Evolutionary conservation across 1,140 invertebrate genomes (phyloP), one percentile per base, ranked within the genome.

Genomic region (Neotoxoptera formosana): DNA sequence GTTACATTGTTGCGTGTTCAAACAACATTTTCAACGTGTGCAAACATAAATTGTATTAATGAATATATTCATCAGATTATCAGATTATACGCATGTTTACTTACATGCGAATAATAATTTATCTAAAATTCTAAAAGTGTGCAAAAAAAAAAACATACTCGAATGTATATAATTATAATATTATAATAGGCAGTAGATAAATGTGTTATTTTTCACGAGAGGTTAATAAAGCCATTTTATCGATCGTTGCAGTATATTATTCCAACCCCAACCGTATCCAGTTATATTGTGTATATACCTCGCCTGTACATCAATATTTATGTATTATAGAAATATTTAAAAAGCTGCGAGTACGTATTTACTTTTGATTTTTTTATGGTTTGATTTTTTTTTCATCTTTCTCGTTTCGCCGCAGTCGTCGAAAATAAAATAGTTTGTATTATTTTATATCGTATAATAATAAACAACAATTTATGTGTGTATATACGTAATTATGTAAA

Each of bases 41-140:
- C 45, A 48, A 47, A 87, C 84, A 83, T 87, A 48, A n/a, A 48
- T 48, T 30, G 84, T n/a, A 48, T 87, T 87, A 83, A 83, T 41
- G 25, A 87, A 87, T 86, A 45, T 86, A 86, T 41, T 41, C 36
- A 86, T 41, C 36, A 86, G 36, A 86, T 45, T 86, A 45, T 86
- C 36, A 41, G 83, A 25, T 86, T 45, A 45, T 86, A 48, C 45
- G 14, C 25, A 11, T 87, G 84, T 48, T 47, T 87, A 48, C 45
- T 47, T n/a, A 87, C 25, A 47, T 9, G 25, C 45, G 30, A 48
- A 87, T 48, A 45, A 45, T 86, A 86, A 41, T 81, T 36, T 81
- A 81, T 36, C 34, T 36, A 81, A 81, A 81, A 83, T 21, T 83
- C 7, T 83, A 30, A 9, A n/a, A 83, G 23, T 9, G 36, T 83